Base-by-base conservation (phyloP, 1,140 invertebrate genomes). In the Heterodera carotae region DNA sequence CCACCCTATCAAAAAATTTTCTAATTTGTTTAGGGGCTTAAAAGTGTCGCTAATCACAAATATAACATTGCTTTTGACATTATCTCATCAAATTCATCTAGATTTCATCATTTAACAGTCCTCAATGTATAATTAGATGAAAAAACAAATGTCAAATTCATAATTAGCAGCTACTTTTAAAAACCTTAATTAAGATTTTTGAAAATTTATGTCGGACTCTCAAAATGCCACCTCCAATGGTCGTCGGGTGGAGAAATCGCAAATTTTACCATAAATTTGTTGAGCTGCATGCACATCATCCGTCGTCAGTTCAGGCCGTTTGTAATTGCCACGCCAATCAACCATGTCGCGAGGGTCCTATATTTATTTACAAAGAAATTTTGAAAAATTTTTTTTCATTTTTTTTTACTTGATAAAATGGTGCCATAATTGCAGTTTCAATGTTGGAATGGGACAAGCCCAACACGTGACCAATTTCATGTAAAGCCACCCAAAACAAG, bases 391-490 rank as follows among this genome's bases (percentile, higher is more conserved):
- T 10, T 6, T 39, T 39, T 39, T 6, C n/a, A n/a, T n/a, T 2
- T 10, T 33, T 29, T 33, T 29, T 66, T 33, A 74, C 71, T 60
- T 74, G 59, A 3, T 74, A 74, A 34, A 74, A 74, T 56, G 71
- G 71, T 1, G 71, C 71, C 71, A 74, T 74, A 60, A 74, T 56
- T n/a, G 71, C 71, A 29, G 48, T 74, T 60, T 74, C 71, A 60
- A 62, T 33, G 33, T 74, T 74, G 6, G 71, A 74, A 60, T 74
- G 71, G 31, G 71, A 74, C 33, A 74, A n/a, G 59, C 71, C 71
- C 48, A 74, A 60, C 59, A 74, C 56, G 64, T 74, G 71, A 15
- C 71, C 71, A 60, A 74, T 74, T 60, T 74, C 71, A 34, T 74
- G 71, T 6, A 74, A 27, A n/a, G 71, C 59, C 33, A 74, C 71